Conservation (phyloP, 2,113 vertebrate genomes). For the Dipodomys merriami region DNA sequence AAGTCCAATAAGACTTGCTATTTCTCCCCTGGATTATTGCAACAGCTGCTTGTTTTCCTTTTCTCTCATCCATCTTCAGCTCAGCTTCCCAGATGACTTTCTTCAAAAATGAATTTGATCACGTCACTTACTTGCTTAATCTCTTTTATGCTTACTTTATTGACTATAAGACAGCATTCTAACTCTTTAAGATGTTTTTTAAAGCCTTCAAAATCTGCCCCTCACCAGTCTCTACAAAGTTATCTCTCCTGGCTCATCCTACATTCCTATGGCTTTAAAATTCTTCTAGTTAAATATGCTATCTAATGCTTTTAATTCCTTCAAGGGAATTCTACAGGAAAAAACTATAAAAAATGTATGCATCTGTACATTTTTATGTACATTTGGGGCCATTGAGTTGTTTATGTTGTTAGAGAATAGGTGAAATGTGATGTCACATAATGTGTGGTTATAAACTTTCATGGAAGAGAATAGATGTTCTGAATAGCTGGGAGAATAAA, state of each 20-base stretch:
- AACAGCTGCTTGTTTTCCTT: neutral
- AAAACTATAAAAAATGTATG: neutral
- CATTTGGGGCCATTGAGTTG: neutral
- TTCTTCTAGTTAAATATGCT: neutral
- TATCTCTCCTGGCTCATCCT: neutral
- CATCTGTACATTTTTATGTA: neutral
- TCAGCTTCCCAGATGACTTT: slow-evolving; percentile 12
- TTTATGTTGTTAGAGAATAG: neutral
- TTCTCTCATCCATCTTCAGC: neutral
- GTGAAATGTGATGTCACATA: neutral
- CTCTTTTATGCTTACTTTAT: neutral
- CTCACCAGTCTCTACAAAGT: neutral
- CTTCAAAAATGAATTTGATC: slow-evolving; percentile 50
- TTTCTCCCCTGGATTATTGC: neutral
- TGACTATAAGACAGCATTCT: slow-evolving; percentile 11
- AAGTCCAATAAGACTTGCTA: neutral
- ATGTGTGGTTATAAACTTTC: neutral
- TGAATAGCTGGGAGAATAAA: neutral
- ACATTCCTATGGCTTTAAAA: neutral
- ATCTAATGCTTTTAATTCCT: neutral
- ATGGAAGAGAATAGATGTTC: too few relatives aligned
- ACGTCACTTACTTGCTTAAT: neutral
- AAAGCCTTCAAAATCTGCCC: slow-evolving; percentile 1
- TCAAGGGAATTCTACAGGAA: neutral
- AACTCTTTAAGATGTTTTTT: neutral